Percentiles rank a stretch among this genome's conserved stretches.
These are phyloP conservation scores for Dissostichus mawsoni DNA, from an alignment of 2,113 vertebrate genomes.

Conservation along the genomic window DNA sequence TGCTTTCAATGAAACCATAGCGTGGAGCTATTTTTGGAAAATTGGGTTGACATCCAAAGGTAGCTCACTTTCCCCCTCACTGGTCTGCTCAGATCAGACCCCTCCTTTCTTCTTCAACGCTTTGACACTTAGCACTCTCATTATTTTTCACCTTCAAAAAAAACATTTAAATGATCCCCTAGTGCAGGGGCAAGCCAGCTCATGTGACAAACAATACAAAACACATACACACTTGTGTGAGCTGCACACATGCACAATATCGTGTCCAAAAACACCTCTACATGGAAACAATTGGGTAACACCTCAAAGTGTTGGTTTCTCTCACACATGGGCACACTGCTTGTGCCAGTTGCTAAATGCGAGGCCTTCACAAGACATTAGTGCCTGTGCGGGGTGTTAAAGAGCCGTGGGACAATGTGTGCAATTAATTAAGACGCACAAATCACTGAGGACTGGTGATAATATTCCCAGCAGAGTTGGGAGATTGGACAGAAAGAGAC, in stretches of 20 bases:
- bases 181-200: neutral
- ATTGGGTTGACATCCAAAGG: slow-evolving; percentile 56
- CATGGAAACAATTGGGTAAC: slow-evolving; percentile 46
- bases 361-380: slow-evolving; percentile 60
- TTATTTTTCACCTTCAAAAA: slow-evolving; percentile 63
- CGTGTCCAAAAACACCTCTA: slow-evolving; percentile 23
- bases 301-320: slow-evolving; percentile 53
- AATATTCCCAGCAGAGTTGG: slow-evolving; percentile 7
- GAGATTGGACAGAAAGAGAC: neutral
- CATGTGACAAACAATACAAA: slow-evolving; percentile 2
- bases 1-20: slow-evolving; percentile 57
- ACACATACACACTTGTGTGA: neutral
- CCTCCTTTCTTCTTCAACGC: slow-evolving; percentile 39
- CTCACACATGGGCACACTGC: slow-evolving; percentile 50
- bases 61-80: slow-evolving; percentile 6
- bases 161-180: slow-evolving; percentile 57
- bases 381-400: slow-evolving; percentile 58
- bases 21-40: slow-evolving; percentile 59
- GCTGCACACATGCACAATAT: slow-evolving; percentile 1
- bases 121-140: slow-evolving; percentile 59
- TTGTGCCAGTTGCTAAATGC: slow-evolving; percentile 43
- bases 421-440: slow-evolving; percentile 44
- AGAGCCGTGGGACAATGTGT: slow-evolving; percentile 56
- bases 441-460: slow-evolving; percentile 30
- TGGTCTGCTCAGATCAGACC: slow-evolving; percentile 48